Percentiles rank a stretch among this genome's conserved stretches.
Conservation (phyloP, 2,113 vertebrate species). For the Mohoua ochrocephala region DNA sequence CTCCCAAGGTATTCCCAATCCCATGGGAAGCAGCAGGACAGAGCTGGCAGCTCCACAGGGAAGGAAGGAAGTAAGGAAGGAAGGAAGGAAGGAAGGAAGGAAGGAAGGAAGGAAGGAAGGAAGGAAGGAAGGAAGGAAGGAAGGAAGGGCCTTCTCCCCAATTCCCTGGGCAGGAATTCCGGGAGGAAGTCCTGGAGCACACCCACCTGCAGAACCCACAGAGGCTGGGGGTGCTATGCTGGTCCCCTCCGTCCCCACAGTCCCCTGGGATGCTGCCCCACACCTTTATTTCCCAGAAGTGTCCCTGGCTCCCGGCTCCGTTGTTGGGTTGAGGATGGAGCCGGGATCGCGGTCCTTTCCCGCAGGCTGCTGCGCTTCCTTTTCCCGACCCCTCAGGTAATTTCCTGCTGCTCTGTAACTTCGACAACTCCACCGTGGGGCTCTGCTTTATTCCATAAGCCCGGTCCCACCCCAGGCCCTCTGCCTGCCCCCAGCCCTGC, state of each 20-base stretch:
- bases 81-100: no score
- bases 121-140: no score
- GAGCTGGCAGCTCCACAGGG: background rate
- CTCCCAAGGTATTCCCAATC: background rate
- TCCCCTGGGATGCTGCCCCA: rapidly evolving
- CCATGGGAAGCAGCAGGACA: background rate
- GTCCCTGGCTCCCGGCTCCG: background rate
- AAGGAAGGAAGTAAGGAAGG: background rate
- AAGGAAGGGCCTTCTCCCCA: rapidly evolving
- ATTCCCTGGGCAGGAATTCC: rapidly evolving
- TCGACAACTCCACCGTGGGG: background rate
- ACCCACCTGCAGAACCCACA: rapidly evolving
- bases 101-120: no score
- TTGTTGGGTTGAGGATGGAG: background rate
- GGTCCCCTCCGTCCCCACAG: background rate
- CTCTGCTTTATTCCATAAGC: background rate
- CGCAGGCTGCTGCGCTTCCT: background rate
- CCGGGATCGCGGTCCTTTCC: background rate
- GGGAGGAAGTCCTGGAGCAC: background rate
- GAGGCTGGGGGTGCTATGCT: rapidly evolving
- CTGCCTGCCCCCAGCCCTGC: background rate
- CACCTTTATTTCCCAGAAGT: background rate
- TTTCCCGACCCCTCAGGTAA: background rate
- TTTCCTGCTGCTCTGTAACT: constrained; percentile 34
- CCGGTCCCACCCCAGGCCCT: background rate